These are phyloP conservation scores for Limnothrissa miodon DNA, from an alignment of 2,113 vertebrate genomes.

Conservation along the genomic window DNA sequence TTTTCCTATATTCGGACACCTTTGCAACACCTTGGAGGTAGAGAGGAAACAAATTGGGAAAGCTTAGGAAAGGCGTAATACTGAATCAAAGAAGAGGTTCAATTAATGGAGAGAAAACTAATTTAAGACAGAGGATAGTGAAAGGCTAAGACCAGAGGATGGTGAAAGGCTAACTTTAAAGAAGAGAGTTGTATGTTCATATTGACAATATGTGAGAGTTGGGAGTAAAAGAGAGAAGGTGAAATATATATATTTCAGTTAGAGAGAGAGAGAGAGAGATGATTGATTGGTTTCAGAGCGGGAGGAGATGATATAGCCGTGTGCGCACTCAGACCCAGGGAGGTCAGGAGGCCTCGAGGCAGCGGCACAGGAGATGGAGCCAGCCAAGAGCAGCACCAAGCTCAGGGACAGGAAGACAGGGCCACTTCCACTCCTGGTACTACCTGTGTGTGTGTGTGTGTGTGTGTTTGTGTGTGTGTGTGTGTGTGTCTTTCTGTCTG, in stretches of 20 bases:
- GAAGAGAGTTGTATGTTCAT: not conserved
- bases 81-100: not conserved
- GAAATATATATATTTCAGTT: too few species aligned
- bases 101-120: not conserved
- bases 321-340: conserved; percentile 10
- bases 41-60: too few species aligned
- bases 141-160: not conserved
- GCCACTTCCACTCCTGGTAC: not conserved
- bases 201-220: not conserved
- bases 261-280: not conserved
- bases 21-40: too few species aligned
- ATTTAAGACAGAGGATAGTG: not conserved
- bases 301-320: conserved; percentile 27
- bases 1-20: too few species aligned
- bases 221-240: not conserved
- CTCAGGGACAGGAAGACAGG: not conserved
- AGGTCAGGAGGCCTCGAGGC: not conserved
- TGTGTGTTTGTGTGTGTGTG: conserved; percentile 19
- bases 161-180: not conserved
- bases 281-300: conserved; percentile 26
- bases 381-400: not conserved
- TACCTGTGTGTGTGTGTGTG: conserved; percentile 18
- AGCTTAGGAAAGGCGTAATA: not conserved
- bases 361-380: not conserved
- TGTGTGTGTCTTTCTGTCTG: not conserved